Conservation (phyloP, 2,113 vertebrate genomes). For the Cariama cristata region DNA sequence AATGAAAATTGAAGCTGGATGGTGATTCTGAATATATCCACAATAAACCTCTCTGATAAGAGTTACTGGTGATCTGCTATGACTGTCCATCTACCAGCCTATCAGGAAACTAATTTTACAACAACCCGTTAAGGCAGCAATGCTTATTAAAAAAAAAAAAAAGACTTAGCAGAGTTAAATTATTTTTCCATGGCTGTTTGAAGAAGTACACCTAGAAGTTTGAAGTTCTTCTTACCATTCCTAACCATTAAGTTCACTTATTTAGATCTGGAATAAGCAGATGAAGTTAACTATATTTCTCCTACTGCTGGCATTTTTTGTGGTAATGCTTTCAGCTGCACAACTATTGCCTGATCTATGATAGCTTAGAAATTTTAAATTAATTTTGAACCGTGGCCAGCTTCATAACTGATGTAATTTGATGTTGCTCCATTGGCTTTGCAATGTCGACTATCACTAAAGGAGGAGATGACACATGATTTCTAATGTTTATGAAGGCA, state of each 20-base stretch:
- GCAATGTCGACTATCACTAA: background rate
- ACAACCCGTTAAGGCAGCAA: background rate
- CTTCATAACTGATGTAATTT: background rate
- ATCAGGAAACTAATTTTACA: background rate
- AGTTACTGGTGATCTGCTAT: background rate
- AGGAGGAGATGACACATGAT: background rate
- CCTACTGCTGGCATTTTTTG: background rate
- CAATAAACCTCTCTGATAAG: background rate
- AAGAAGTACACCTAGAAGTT: background rate
- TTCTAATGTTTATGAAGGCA: background rate
- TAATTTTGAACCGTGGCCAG: background rate
- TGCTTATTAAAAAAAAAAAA: background rate
- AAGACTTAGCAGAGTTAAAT: background rate
- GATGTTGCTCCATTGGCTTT: background rate
- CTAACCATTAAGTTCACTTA: background rate
- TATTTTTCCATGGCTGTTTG: background rate
- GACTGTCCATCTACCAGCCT: background rate
- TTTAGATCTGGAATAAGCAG: background rate
- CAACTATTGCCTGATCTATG: background rate
- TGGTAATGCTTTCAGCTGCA: background rate
- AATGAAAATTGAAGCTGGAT: background rate
- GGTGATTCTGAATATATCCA: background rate
- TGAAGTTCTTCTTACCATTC: background rate
- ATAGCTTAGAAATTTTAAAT: background rate
- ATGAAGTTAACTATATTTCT: background rate